Evolutionary conservation across 2,113 vertebrate genomes (phyloP).

Genomic region (Isurus oxyrinchus): DNA sequence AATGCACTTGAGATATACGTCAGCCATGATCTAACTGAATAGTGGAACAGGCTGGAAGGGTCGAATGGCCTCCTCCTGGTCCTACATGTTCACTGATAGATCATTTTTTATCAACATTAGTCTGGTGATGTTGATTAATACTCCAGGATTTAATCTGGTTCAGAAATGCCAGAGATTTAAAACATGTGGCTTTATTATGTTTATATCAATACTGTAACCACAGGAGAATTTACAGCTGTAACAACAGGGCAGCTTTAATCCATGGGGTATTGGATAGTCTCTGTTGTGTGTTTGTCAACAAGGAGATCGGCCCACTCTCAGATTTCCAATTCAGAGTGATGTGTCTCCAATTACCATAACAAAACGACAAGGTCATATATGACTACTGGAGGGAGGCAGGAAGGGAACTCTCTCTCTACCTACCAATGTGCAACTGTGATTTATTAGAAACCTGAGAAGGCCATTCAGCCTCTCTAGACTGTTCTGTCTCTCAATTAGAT

Average conservation of each 20-base stretch:
- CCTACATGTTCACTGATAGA: background rate
- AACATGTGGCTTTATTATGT: background rate
- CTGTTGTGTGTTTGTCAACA: background rate
- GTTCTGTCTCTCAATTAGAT: background rate
- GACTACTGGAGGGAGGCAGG: background rate
- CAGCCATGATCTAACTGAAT: background rate
- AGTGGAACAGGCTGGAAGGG: background rate
- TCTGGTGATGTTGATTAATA: background rate
- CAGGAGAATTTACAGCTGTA: background rate
- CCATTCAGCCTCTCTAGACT: background rate
- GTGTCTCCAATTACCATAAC: background rate
- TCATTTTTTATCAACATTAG: background rate
- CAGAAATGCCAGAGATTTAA: background rate
- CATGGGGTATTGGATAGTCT: background rate
- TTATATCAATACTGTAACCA: background rate
- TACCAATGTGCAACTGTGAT: background rate
- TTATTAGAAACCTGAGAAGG: background rate
- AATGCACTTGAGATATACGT: background rate
- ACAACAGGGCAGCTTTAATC: conserved; percentile 18
- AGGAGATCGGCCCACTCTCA: background rate
- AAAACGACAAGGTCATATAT: background rate
- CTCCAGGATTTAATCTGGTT: background rate
- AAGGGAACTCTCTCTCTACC: too few species aligned
- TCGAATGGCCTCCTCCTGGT: background rate
- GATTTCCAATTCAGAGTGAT: background rate